Conservation (phyloP, 2,888 invertebrate species). For the Ormia ochracea region DNA sequence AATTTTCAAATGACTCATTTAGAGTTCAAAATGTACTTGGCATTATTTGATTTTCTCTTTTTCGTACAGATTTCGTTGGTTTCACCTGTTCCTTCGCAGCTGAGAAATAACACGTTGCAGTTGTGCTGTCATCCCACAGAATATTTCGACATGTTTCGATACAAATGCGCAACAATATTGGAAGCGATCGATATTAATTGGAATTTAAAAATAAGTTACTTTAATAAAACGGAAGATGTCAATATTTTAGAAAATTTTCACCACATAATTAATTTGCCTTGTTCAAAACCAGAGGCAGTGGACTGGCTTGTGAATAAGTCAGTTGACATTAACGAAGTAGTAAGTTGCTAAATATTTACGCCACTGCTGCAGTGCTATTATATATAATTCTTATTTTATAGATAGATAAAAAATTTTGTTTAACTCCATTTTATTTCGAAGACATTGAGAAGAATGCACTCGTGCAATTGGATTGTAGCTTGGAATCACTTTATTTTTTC, state of each 20-base stretch:
- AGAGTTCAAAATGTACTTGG: not conserved
- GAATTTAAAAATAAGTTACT: not conserved
- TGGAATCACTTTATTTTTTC: slow-evolving; percentile 15
- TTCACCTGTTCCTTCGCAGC: not conserved
- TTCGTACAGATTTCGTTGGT: not conserved
- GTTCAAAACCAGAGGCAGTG: slow-evolving; percentile 22
- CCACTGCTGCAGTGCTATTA: not conserved
- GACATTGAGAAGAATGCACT: not conserved
- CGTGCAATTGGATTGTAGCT: slow-evolving; percentile 7
- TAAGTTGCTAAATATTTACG: not conserved
- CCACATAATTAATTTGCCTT: slow-evolving; percentile 14
- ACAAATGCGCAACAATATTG: not conserved
- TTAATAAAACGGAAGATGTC: not conserved
- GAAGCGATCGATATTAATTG: not conserved
- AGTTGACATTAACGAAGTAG: not conserved
- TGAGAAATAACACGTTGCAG: not conserved
- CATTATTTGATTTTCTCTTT: not conserved
- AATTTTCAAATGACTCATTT: not conserved
- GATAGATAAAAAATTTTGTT: not conserved
- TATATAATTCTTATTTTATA: not conserved
- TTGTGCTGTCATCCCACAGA: slow-evolving; percentile 10
- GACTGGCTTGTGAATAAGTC: slow-evolving; percentile 16
- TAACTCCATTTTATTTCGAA: slow-evolving; percentile 16
- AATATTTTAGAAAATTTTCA: not conserved
- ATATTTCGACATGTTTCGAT: slow-evolving; percentile 3